Evolutionary conservation across 2,113 vertebrate genomes (phyloP).

Genomic region (Taxidea taxus): DNA sequence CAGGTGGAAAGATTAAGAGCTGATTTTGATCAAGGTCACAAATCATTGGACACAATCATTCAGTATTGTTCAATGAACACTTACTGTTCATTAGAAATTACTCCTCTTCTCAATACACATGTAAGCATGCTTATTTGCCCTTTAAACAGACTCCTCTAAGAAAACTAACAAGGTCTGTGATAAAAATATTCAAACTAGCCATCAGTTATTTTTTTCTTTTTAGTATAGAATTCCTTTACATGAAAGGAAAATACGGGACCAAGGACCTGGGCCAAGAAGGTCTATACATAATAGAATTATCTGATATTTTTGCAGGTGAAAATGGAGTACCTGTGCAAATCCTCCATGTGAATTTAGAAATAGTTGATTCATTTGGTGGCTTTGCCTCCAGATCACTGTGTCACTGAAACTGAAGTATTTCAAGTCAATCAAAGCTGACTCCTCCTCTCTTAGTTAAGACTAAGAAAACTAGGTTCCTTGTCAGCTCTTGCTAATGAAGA

Average conservation of each 20-base stretch:
- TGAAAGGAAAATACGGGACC: neutral
- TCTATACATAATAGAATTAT: neutral
- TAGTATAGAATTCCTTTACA: neutral
- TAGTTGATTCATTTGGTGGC: neutral
- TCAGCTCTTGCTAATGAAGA: constrained; percentile 48
- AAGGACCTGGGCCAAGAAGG: neutral
- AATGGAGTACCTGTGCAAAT: neutral
- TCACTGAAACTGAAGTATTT: neutral
- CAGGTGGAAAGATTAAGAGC: neutral
- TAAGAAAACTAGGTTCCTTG: constrained; percentile 24
- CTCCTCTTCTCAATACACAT: neutral
- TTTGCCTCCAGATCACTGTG: neutral
- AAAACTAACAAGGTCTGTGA: neutral
- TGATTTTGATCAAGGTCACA: neutral
- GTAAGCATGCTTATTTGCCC: neutral
- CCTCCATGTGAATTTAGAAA: neutral
- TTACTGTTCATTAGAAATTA: neutral
- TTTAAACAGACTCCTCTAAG: neutral
- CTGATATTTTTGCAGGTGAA: neutral
- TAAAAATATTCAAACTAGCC: neutral
- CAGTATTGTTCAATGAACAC: neutral
- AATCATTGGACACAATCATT: neutral
- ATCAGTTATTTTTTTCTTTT: neutral
- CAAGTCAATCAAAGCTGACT: constrained; percentile 42
- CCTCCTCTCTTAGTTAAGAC: neutral